phyloP scores from a whole-genome alignment of 2,113 vertebrate species.

The Grallaria varia region DNA sequence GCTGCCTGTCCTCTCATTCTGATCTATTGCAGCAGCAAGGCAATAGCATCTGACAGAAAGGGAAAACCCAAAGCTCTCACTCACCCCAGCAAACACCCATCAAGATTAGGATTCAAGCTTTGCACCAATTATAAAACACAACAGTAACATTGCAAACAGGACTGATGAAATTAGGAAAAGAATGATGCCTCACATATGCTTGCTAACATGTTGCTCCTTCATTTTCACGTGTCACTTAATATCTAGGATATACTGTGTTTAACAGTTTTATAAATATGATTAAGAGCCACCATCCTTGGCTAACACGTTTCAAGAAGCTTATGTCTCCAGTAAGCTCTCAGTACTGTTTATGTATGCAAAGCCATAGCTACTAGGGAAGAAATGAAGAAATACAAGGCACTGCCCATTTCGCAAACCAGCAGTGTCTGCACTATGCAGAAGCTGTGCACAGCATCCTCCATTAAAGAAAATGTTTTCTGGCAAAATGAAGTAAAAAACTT shows the following conservation, averaged over 20 bases:
- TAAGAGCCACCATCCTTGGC: not conserved
- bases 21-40: not conserved
- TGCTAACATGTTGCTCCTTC: not conserved
- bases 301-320: not conserved
- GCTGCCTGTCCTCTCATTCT: conserved; percentile 27
- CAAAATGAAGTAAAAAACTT: not conserved
- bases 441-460: not conserved
- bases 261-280: conserved; percentile 8
- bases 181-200: not conserved
- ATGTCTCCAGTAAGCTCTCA: not conserved
- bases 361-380: not conserved
- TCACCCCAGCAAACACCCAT: not conserved
- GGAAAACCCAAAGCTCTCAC: not conserved
- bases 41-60: not conserved
- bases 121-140: not conserved
- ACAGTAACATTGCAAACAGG: not conserved
- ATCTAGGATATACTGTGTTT: not conserved
- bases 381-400: not conserved
- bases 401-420: not conserved
- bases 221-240: not conserved
- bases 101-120: not conserved
- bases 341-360: not conserved
- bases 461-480: not conserved
- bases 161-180: not conserved
- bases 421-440: not conserved